A percentile compares a stretch with the other conserved stretches of the same genome.
Evolutionary conservation across 1,140 invertebrate species (phyloP).

Genomic region (Heliconius melpomene): DNA sequence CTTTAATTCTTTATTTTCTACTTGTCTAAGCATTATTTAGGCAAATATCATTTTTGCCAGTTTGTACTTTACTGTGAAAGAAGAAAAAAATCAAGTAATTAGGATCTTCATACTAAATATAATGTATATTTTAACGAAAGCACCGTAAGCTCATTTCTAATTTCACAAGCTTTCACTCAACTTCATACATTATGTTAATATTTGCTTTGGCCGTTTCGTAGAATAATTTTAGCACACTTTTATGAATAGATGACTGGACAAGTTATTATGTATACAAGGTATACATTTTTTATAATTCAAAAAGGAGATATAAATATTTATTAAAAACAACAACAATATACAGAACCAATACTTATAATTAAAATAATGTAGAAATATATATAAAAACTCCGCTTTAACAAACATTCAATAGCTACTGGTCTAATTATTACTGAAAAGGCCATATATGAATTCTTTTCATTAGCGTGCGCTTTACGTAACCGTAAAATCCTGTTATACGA

Average conservation of each 20-base stretch:
- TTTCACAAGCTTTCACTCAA: slow-evolving; percentile 18
- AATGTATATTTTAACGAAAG: neutral
- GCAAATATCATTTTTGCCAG: neutral
- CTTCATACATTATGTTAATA: slow-evolving; percentile 18
- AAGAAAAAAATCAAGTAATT: neutral
- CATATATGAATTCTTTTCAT: no score
- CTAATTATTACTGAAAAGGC: no score
- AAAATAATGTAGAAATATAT: no score
- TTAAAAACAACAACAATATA: no score
- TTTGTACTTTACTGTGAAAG: neutral
- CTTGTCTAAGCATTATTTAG: neutral
- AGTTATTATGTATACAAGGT: neutral
- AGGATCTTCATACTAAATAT: neutral
- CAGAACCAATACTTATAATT: no score
- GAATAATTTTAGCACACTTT: neutral
- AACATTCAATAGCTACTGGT: no score
- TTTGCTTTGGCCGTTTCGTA: slow-evolving; percentile 12
- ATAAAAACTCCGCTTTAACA: no score
- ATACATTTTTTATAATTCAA: no score
- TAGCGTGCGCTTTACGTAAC: no score
- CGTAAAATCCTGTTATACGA: no score
- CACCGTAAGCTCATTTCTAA: slow-evolving; percentile 7
- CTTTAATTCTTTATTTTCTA: neutral
- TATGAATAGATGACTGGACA: neutral
- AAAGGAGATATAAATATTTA: no score